Conservation (phyloP, 2,113 vertebrate genomes). For the Oceanites oceanicus region DNA sequence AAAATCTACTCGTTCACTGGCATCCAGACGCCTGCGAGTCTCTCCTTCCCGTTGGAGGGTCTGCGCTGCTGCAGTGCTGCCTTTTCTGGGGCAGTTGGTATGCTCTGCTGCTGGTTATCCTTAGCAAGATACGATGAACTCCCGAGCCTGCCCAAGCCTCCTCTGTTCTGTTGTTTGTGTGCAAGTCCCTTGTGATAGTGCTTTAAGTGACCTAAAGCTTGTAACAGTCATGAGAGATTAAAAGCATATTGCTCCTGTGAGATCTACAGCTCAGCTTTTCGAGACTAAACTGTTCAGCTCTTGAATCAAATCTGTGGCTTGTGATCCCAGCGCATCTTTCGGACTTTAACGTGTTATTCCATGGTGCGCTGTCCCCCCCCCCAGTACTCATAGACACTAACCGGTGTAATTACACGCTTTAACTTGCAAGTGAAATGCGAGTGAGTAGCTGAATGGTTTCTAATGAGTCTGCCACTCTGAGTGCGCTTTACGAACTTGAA, state of each 20-base stretch:
- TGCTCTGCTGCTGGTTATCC: background rate
- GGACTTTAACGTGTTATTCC: background rate
- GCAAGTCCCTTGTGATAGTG: background rate
- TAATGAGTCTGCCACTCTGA: background rate
- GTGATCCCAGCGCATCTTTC: background rate
- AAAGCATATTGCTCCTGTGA: background rate
- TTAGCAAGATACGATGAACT: background rate
- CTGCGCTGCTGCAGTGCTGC: background rate
- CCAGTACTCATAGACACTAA: accelerated
- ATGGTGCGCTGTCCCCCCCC: background rate
- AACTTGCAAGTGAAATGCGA: too few relatives aligned
- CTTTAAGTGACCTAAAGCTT: background rate
- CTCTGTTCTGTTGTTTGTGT: background rate
- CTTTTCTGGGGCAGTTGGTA: too few relatives aligned
- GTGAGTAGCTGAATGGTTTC: background rate
- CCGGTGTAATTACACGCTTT: background rate
- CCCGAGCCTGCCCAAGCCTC: background rate
- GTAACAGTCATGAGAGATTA: background rate
- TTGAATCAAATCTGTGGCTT: background rate
- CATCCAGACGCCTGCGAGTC: accelerated
- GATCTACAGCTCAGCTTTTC: background rate
- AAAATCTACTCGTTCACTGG: accelerated
- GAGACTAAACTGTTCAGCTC: background rate
- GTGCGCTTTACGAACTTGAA: background rate
- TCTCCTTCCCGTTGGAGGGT: background rate